Evolutionary conservation across 92 coral and sea anemone genomes (phyloP).

Genomic region (Blastomussa wellsi): DNA sequence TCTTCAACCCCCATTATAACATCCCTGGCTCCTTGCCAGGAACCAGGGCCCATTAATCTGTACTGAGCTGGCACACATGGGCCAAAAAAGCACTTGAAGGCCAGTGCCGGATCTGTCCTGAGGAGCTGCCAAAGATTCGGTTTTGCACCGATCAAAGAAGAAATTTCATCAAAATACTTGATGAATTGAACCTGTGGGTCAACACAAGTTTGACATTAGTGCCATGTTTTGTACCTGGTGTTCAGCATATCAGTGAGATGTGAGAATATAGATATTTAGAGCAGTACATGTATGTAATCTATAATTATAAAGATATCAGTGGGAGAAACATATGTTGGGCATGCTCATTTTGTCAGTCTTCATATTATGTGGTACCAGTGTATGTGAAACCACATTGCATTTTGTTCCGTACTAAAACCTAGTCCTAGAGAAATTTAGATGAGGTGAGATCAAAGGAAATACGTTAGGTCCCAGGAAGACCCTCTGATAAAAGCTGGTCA

Average conservation of each 20-base stretch:
- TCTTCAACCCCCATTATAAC: slow-evolving; percentile 71
- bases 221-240: neutral
- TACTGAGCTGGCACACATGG: slow-evolving; percentile 88
- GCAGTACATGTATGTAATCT: too few relatives aligned
- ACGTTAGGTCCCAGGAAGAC: too few relatives aligned
- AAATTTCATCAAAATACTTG: slow-evolving; percentile 70
- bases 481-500: too few relatives aligned
- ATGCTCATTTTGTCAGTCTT: neutral
- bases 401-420: neutral
- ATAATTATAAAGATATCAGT: too few relatives aligned
- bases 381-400: neutral
- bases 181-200: slow-evolving; percentile 49
- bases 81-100: slow-evolving; percentile 73
- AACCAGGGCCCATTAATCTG: slow-evolving; percentile 82
- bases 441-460: too few relatives aligned
- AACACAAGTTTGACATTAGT: neutral
- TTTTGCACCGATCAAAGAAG: slow-evolving; percentile 71
- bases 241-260: too few relatives aligned
- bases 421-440: neutral
- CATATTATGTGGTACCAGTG: neutral
- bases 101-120: slow-evolving; percentile 71
- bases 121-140: slow-evolving; percentile 82
- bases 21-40: slow-evolving; percentile 84
- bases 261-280: too few relatives aligned
- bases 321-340: too few relatives aligned